Percentiles rank a stretch among this genome's conserved stretches.
These are phyloP conservation scores for Sepioteuthis lessoniana DNA, from an alignment of 2,888 invertebrate species.

Conservation along the genomic window DNA sequence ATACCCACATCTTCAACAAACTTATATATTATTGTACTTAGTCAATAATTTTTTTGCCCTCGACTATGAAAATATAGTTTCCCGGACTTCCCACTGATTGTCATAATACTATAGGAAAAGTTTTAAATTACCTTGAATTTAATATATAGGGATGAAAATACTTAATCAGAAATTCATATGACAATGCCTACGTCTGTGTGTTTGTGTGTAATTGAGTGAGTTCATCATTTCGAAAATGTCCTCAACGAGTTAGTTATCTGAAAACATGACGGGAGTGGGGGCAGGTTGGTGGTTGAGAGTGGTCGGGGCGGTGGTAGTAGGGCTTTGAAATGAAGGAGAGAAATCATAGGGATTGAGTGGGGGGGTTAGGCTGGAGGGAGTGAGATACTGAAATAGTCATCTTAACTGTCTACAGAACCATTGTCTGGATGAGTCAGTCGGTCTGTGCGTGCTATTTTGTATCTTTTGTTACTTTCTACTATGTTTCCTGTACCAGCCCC, in stretches of 20 bases:
- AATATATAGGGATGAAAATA: background rate
- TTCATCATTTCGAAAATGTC: background rate
- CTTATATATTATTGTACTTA: too few species aligned
- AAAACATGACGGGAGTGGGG: background rate
- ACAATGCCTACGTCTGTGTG: background rate
- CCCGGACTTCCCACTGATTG: too few species aligned
- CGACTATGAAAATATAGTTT: background rate
- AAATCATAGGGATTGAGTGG: background rate
- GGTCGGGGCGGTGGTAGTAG: too few species aligned
- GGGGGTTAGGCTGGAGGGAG: background rate
- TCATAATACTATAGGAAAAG: background rate
- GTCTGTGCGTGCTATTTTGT: constrained; percentile 7
- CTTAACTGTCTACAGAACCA: constrained; percentile 3
- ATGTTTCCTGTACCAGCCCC: background rate
- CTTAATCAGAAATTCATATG: background rate
- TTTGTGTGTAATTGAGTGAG: background rate
- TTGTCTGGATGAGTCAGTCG: constrained; percentile 23
- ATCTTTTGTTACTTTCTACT: background rate
- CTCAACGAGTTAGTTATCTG: background rate
- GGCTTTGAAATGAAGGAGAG: background rate
- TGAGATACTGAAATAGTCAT: background rate
- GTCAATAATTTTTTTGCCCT: background rate
- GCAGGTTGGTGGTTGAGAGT: too few species aligned
- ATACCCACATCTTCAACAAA: too few species aligned
- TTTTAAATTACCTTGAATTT: background rate